These are phyloP conservation scores for Tadarida brasiliensis DNA, from an alignment of 2,797 vertebrate genomes.

Conservation along the genomic window DNA sequence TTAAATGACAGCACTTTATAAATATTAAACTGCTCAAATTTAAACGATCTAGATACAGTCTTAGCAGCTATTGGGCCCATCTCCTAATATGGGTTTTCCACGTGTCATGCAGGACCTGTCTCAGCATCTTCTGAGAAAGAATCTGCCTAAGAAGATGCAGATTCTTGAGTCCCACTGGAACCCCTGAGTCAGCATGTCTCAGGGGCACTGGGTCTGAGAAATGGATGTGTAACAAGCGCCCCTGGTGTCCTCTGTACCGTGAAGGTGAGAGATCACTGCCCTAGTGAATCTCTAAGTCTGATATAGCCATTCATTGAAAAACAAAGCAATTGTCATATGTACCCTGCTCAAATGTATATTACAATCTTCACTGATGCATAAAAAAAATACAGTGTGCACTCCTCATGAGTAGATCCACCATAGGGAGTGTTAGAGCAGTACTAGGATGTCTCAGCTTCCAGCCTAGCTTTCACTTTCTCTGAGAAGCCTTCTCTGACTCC, in stretches of 20 bases:
- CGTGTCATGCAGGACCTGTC: background rate
- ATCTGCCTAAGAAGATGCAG: background rate
- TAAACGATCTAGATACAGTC: background rate
- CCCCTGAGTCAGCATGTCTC: background rate
- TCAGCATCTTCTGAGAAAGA: background rate
- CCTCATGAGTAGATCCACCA: background rate
- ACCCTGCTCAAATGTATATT: background rate
- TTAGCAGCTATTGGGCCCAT: background rate
- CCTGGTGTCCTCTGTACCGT: background rate
- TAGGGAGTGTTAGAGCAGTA: background rate
- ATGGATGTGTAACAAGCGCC: too few species aligned
- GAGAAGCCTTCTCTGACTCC: background rate
- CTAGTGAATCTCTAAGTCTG: background rate
- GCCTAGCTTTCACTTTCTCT: background rate
- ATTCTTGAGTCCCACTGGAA: too few species aligned
- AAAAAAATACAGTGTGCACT: rapidly evolving
- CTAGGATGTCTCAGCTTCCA: background rate
- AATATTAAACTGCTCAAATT: constrained; percentile 43
- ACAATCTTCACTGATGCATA: background rate
- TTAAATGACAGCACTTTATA: constrained; percentile 9
- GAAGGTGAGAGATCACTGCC: background rate
- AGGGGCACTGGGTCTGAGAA: background rate
- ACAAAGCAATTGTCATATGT: background rate
- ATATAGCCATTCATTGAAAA: too few species aligned
- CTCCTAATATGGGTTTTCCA: background rate